Conservation (phyloP, 2,113 vertebrate genomes). For the Halichoerus grypus region DNA sequence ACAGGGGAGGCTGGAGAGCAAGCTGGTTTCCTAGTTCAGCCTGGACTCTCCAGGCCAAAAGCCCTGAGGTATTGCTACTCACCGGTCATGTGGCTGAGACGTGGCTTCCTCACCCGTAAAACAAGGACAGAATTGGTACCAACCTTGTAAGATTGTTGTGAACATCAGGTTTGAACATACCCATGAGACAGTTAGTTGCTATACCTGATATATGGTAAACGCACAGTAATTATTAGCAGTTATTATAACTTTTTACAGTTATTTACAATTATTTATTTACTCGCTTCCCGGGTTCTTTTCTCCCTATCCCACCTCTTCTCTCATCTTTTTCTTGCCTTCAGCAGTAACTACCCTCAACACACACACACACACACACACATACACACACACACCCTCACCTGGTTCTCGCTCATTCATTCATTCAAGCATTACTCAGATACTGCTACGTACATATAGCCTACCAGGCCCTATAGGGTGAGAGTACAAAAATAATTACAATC, state of each 20-base stretch:
- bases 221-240: not conserved
- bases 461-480: not conserved
- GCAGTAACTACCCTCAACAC: not conserved
- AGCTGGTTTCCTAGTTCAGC: fast-evolving
- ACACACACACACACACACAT: not conserved
- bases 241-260: not conserved
- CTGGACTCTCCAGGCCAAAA: not conserved
- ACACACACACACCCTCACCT: not conserved
- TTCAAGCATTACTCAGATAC: not conserved
- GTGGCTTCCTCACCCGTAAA: not conserved
- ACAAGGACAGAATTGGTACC: not conserved
- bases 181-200: fast-evolving
- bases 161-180: not conserved
- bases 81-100: fast-evolving
- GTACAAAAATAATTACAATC: not conserved
- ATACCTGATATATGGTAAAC: fast-evolving
- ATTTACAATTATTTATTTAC: not conserved
- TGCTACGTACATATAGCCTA: not conserved
- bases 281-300: not conserved
- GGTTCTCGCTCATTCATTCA: not conserved
- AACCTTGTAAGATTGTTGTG: too few species aligned
- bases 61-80: not conserved
- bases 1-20: not conserved
- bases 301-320: not conserved
- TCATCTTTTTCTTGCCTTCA: not conserved